Conservation (phyloP, 2,797 vertebrate genomes). For the Eleutherodactylus coqui region DNA sequence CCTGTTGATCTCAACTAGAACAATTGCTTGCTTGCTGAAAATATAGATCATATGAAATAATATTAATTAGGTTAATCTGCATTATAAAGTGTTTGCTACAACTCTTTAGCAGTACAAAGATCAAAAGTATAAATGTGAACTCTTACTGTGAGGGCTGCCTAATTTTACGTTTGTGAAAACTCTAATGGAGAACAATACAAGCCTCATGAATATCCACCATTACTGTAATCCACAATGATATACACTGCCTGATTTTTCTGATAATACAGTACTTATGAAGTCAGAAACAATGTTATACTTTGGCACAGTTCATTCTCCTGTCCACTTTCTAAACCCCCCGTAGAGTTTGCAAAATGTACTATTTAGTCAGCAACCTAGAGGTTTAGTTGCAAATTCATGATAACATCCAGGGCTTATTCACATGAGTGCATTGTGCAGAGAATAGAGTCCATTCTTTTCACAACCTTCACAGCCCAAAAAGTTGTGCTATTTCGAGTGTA, state of each 20-base stretch:
- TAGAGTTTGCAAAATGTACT: neutral
- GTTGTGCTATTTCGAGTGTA: no score
- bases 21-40: constrained; percentile 18
- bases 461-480: no score
- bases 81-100: constrained; percentile 21
- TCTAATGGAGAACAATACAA: neutral
- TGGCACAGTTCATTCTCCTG: neutral
- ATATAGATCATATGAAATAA: constrained; percentile 4
- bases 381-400: no score
- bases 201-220: neutral
- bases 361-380: no score
- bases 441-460: no score
- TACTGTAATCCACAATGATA: neutral
- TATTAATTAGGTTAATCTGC: constrained; percentile 20
- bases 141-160: neutral
- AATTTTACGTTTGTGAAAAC: neutral
- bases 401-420: no score
- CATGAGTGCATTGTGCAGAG: no score
- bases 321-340: neutral
- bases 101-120: neutral
- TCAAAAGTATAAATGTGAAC: neutral
- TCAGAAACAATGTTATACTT: no score
- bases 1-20: constrained; percentile 38
- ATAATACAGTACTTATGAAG: neutral
- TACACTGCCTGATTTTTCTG: neutral